A percentile compares a stretch with the other conserved stretches of the same genome.
Evolutionary conservation across 1,140 invertebrate genomes (phyloP).

Genomic region (Ridgeia piscesae): DNA sequence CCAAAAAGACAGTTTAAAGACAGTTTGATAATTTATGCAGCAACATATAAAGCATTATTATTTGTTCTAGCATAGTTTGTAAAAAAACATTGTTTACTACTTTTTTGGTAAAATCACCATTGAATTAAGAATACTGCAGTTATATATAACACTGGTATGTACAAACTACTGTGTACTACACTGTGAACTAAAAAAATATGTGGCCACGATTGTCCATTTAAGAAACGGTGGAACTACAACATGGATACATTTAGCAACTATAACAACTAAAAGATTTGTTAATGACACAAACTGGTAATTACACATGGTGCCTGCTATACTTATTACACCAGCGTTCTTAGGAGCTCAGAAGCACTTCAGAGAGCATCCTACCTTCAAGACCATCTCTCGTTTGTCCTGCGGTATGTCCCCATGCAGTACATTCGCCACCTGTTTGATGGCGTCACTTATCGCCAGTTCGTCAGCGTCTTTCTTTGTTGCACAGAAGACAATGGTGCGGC

Average conservation of each 20-base stretch:
- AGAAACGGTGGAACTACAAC: neutral
- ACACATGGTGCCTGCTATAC: too few relatives aligned
- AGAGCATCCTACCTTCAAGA: conserved; percentile 33
- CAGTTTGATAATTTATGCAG: neutral
- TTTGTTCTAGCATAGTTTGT: neutral
- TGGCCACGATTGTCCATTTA: neutral
- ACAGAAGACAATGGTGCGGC: conserved; percentile 55
- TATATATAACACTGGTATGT: too few relatives aligned
- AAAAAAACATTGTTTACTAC: neutral
- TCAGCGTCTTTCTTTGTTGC: conserved; percentile 54
- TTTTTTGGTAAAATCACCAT: neutral
- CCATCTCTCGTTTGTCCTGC: conserved; percentile 52
- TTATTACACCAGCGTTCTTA: too few relatives aligned
- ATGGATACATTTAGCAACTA: neutral
- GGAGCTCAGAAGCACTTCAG: neutral
- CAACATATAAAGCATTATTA: neutral
- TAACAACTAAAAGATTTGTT: neutral
- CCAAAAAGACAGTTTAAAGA: neutral
- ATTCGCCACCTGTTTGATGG: conserved; percentile 48
- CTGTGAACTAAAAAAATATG: too few relatives aligned
- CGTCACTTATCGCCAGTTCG: conserved; percentile 40
- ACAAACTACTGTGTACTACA: too few relatives aligned
- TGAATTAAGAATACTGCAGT: neutral
- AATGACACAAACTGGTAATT: neutral
- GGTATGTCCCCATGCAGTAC: conserved; percentile 56